Conservation (phyloP, 2,113 vertebrate genomes). For the Diphyllodes magnificus region DNA sequence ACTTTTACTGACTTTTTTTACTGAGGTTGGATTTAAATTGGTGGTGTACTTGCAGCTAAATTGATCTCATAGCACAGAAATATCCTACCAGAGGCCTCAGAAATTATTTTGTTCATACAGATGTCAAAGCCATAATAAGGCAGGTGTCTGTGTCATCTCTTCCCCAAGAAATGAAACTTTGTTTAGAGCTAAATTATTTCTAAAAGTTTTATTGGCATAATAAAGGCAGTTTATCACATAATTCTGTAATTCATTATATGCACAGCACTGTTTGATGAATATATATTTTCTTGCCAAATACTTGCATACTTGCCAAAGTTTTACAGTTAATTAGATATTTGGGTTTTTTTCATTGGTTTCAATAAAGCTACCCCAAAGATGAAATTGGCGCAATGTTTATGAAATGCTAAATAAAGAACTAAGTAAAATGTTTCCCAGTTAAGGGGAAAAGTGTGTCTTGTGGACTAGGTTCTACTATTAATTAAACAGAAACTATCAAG, state of each 20-base stretch:
- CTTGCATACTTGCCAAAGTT: conserved; percentile 53
- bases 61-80: not conserved
- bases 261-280: conserved; percentile 28
- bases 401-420: conserved; percentile 53
- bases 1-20: not conserved
- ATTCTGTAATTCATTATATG: conserved; percentile 50
- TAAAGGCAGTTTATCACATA: conserved; percentile 40
- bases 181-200: conserved; percentile 46
- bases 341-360: conserved; percentile 46
- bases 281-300: conserved; percentile 55
- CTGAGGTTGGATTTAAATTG: not conserved
- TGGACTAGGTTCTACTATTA: conserved; percentile 10
- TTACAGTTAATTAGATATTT: conserved; percentile 65
- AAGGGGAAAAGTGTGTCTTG: not conserved
- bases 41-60: not conserved
- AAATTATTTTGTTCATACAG: not conserved
- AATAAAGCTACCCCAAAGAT: conserved; percentile 54
- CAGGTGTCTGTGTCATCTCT: not conserved
- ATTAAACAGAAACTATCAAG: conserved; percentile 8
- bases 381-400: conserved; percentile 49
- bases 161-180: not conserved
- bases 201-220: conserved; percentile 59
- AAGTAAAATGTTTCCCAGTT: conserved; percentile 39
- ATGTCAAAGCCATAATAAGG: not conserved
- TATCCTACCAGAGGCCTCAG: not conserved